Evolutionary conservation across 2,888 invertebrate species (phyloP), one percentile per base, ranked within the genome.

Genomic region (Mongoloraphidia duomilia): DNA sequence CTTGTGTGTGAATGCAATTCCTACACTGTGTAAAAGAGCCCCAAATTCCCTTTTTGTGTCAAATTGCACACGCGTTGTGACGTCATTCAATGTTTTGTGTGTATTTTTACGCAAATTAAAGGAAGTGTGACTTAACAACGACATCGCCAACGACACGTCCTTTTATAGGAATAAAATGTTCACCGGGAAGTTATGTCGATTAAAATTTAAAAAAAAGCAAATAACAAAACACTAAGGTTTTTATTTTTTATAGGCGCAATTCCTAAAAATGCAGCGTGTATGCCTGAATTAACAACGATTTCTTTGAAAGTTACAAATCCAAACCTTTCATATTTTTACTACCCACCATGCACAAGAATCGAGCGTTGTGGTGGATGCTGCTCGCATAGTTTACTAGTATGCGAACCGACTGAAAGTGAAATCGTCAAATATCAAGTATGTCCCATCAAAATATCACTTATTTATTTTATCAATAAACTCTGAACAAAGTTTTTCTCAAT

Each of bases 361-460:
- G 75, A 76, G 53, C 72, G 80, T 50, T 86, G 86, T 62, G 78
- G 80, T 3, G 86, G 86, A 9, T 86, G 86, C 60, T 85, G 85
- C 59, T 66, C 69, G 2, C 71, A 73, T 50, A 67, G 72, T 13
- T 66, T 79, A 46, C 64, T 79, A 10, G 69, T 74, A 26, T 86
- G 86, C 59, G 78, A 80, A 59, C 79, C 85, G 0, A 70, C 63
- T 8, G 69, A 73, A 53, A 68, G 63, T 4, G 74, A 77, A 59
- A 65, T 64, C 11, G 64, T 75, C 26, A 73, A 74, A 56, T 71
- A 75, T 57, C 68, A 75, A 63, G 83, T 82, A 63, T 51, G 51
- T 40, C 13, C 9, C 8, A 35, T 12, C n/a, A 38, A 44, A 12
- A 38, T 37, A 37, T 33, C n/a, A 11, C 37, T 13, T 11, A 14